phyloP scores from a whole-genome alignment of 2,797 vertebrate species.

The Anguilla marmorata region DNA sequence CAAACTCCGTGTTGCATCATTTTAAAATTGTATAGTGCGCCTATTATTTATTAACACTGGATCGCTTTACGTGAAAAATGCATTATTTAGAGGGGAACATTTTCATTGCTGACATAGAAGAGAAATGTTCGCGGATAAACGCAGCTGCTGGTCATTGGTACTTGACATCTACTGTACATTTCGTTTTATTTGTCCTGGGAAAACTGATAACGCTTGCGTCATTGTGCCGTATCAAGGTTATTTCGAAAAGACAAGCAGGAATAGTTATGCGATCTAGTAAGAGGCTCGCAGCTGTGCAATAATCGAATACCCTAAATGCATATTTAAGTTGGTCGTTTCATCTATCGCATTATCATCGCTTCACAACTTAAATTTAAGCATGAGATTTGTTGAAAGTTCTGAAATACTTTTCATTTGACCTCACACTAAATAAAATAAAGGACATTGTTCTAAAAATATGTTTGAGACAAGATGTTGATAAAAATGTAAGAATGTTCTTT shows the following conservation, averaged over 20 bases:
- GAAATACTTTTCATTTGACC: neutral
- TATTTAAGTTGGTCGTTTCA: neutral
- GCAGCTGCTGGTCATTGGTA: neutral
- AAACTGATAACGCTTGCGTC: slow-evolving; percentile 30
- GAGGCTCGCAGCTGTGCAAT: neutral
- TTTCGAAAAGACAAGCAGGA: neutral
- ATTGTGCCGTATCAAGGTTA: slow-evolving; percentile 27
- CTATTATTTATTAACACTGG: neutral
- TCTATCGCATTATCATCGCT: slow-evolving; percentile 28
- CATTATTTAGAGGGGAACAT: neutral
- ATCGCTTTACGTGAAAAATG: neutral
- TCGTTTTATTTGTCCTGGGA: slow-evolving; percentile 2
- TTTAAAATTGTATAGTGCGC: neutral
- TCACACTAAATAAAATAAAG: neutral
- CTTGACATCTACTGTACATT: slow-evolving; percentile 13
- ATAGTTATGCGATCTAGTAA: neutral
- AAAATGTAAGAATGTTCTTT: neutral
- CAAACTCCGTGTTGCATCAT: neutral
- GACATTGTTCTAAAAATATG: neutral
- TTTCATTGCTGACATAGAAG: neutral
- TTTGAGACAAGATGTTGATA: neutral
- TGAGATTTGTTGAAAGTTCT: neutral
- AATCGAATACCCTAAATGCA: neutral
- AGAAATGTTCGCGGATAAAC: neutral
- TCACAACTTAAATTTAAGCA: neutral